Percentiles rank a stretch among this genome's conserved stretches.
phyloP scores from a whole-genome alignment of 2,797 vertebrate genomes.

The Anguilla pacifica region DNA sequence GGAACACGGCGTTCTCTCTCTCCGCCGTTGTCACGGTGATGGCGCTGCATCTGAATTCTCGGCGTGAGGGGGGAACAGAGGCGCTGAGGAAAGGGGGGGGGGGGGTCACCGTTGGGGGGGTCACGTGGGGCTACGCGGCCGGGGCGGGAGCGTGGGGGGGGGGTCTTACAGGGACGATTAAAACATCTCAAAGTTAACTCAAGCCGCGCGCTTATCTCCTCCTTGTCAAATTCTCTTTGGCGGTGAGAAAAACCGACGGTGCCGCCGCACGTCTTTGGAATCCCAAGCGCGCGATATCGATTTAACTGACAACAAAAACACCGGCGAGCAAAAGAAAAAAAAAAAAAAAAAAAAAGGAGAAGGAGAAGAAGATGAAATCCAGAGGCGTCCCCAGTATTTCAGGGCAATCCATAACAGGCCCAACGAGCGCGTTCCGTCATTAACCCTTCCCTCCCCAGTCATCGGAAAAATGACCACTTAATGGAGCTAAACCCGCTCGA shows the following conservation, averaged over 20 bases:
- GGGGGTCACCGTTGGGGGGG: background rate
- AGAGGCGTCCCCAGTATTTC: background rate
- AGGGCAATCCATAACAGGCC: background rate
- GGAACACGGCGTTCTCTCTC: constrained; percentile 53
- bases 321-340: background rate
- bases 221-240: constrained; percentile 2
- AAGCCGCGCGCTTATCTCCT: background rate
- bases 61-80: background rate
- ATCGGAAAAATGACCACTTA: constrained; percentile 1
- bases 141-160: background rate
- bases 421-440: background rate
- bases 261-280: background rate
- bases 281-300: background rate
- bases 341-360: background rate
- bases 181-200: background rate
- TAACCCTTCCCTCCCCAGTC: background rate
- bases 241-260: background rate
- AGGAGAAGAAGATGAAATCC: background rate
- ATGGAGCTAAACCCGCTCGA: background rate
- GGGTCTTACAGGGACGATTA: background rate
- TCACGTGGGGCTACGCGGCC: background rate
- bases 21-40: constrained; percentile 43
- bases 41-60: constrained; percentile 54
- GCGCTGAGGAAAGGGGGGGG: background rate
- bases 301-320: constrained; percentile 6